A percentile compares a stretch with the other conserved stretches of the same genome.
These are phyloP conservation scores for Sinocyclocheilus maitianheensis DNA, from an alignment of 2,113 vertebrate species.

Conservation along the genomic window DNA sequence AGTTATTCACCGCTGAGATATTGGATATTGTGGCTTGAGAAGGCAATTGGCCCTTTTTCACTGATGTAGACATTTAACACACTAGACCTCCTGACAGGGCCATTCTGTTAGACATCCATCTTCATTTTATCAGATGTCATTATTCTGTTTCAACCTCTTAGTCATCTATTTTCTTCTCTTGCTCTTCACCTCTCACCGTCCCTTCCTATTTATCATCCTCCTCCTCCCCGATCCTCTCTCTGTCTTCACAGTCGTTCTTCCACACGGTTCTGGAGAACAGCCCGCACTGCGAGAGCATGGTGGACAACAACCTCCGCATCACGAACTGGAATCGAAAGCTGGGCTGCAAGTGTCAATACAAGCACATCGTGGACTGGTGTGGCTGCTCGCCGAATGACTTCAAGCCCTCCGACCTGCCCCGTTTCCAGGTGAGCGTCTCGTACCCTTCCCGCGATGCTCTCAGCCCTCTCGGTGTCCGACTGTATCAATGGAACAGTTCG, in stretches of 20 bases:
- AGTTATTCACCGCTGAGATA: constrained; percentile 43
- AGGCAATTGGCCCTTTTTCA: constrained; percentile 22
- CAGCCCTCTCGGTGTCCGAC: background rate
- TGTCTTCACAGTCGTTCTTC: constrained; percentile 81
- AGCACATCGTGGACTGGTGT: constrained; percentile 95
- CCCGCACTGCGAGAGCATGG: constrained; percentile 87
- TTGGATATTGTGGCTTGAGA: constrained; percentile 39
- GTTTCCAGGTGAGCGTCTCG: constrained; percentile 87
- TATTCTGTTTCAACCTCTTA: constrained; percentile 32
- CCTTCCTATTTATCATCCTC: constrained; percentile 44
- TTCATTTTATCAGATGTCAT: constrained; percentile 57
- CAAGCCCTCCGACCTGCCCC: constrained; percentile 93
- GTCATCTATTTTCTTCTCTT: constrained; percentile 33
- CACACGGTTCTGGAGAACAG: constrained; percentile 93
- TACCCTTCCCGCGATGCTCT: background rate
- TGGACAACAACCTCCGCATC: constrained; percentile 94
- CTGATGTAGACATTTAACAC: constrained; percentile 48
- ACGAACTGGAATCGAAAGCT: constrained; percentile 96
- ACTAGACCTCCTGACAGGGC: constrained; percentile 44
- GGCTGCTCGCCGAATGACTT: constrained; percentile 91
- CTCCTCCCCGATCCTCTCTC: background rate
- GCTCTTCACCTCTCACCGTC: constrained; percentile 20
- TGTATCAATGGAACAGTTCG: constrained; percentile 16
- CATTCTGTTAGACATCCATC: constrained; percentile 47
- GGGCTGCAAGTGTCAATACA: constrained; percentile 93